phyloP scores from a whole-genome alignment of 2,113 vertebrate species.

The Nycticebus coucang region DNA sequence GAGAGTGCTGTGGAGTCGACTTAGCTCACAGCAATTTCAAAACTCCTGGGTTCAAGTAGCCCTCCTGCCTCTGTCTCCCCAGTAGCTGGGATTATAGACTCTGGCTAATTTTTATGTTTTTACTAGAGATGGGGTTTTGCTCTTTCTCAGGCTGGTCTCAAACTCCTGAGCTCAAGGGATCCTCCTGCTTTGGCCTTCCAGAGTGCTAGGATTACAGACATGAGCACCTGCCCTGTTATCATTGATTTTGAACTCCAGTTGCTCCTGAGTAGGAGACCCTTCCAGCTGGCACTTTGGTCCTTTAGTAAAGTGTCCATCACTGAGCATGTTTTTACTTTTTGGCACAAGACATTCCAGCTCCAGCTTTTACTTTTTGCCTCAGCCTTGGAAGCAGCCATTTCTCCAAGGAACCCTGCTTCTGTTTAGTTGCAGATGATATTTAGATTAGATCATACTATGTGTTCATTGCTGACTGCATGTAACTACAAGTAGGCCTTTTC shows the following conservation, averaged over 20 bases:
- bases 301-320: not conserved
- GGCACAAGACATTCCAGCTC: not conserved
- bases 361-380: conserved; percentile 29
- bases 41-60: too few species aligned
- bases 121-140: too few species aligned
- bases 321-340: not conserved
- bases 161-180: too few species aligned
- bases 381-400: not conserved
- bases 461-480: not conserved
- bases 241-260: conserved; percentile 21
- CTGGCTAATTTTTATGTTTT: too few species aligned
- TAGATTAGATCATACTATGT: not conserved
- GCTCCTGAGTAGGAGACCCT: not conserved
- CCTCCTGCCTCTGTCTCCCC: too few species aligned
- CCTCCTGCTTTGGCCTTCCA: too few species aligned
- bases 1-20: too few species aligned
- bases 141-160: too few species aligned
- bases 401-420: not conserved
- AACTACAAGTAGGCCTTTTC: not conserved
- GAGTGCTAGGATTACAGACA: too few species aligned
- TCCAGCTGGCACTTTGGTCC: not conserved
- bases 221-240: not conserved
- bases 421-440: not conserved
- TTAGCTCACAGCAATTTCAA: too few species aligned
- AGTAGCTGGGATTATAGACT: too few species aligned